phyloP scores from a whole-genome alignment of 2,888 invertebrate genomes.

The Hydraecia micacea region DNA sequence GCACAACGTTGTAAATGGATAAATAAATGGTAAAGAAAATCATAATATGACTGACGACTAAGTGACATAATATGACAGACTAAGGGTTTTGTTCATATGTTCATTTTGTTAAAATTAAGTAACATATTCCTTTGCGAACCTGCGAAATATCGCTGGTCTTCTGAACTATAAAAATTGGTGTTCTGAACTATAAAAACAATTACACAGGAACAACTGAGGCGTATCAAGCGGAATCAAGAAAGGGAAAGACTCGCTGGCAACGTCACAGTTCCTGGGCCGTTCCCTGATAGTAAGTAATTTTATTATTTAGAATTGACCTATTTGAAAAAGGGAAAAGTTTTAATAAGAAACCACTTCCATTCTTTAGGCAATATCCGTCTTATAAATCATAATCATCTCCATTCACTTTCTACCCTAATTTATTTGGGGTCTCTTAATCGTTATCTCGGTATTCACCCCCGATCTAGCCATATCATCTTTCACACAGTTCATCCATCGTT shows the following conservation, averaged over 20 bases:
- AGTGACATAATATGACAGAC: too few relatives aligned
- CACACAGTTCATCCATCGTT: not conserved
- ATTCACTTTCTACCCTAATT: not conserved
- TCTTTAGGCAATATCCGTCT: too few relatives aligned
- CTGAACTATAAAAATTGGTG: not conserved
- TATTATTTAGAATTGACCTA: not conserved
- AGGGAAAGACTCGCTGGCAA: constrained; percentile 92
- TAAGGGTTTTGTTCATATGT: too few relatives aligned
- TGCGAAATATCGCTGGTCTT: too few relatives aligned
- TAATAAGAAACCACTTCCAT: not conserved
- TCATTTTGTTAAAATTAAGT: not conserved
- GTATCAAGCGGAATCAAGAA: constrained; percentile 98
- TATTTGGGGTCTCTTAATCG: not conserved
- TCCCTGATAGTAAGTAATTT: constrained; percentile 78
- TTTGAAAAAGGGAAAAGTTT: not conserved
- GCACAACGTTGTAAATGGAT: not conserved
- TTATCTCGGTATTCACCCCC: too few relatives aligned
- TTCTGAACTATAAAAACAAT: not conserved
- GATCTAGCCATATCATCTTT: not conserved
- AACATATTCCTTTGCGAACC: not conserved
- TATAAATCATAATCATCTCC: too few relatives aligned
- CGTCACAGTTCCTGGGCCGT: constrained; percentile 78
- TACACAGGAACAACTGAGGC: constrained; percentile 95
- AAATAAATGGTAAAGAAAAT: not conserved
- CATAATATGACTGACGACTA: too few relatives aligned